Conservation (phyloP, 2,113 vertebrate genomes). For the zebrafish (Danio rerio) region DNA sequence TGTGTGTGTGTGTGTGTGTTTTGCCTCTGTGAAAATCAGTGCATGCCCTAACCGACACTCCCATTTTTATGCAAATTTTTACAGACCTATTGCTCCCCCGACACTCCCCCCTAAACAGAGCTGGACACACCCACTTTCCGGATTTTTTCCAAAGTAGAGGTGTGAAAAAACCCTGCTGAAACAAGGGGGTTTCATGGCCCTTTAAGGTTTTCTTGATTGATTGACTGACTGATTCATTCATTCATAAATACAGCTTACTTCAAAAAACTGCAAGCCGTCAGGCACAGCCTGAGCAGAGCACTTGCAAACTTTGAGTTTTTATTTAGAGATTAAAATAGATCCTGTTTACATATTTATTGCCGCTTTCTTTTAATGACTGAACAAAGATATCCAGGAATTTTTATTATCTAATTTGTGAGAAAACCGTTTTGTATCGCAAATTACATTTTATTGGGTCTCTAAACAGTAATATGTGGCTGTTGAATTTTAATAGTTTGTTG, state of each 20-base stretch:
- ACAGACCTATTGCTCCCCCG: too few relatives aligned
- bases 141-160: too few relatives aligned
- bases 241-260: not conserved
- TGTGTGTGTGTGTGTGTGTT: too few relatives aligned
- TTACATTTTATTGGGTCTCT: constrained; percentile 43
- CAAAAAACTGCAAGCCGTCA: not conserved
- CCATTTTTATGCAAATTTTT: too few relatives aligned
- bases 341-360: constrained; percentile 35
- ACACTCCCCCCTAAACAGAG: too few relatives aligned
- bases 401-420: constrained; percentile 40
- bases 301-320: not conserved
- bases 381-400: constrained; percentile 39
- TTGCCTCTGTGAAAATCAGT: too few relatives aligned
- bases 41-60: too few relatives aligned
- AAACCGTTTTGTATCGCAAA: constrained; percentile 37
- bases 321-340: constrained; percentile 3
- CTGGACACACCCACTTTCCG: too few relatives aligned
- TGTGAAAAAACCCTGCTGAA: too few relatives aligned
- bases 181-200: too few relatives aligned
- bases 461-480: constrained; percentile 36
- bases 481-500: constrained; percentile 45
- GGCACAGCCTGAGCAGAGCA: not conserved
- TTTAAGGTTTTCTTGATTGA: too few relatives aligned
- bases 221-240: not conserved
- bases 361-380: constrained; percentile 27